Evolutionary conservation across 64 coral and sea anemone genomes (phyloP).

Genomic region (Montipora foliosa): DNA sequence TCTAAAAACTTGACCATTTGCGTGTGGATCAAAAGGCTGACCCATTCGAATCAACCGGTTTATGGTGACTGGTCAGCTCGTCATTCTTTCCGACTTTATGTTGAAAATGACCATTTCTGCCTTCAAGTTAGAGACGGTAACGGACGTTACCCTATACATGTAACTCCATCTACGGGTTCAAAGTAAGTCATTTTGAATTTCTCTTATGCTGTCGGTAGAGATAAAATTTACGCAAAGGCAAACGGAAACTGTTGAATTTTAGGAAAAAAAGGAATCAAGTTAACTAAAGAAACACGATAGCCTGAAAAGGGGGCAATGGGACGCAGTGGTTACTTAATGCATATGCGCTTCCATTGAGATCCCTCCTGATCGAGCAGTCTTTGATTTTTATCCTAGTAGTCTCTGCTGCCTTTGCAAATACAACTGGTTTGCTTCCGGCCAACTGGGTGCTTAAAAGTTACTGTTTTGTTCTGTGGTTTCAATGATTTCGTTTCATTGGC

Average conservation of each 20-base stretch:
- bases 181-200: not conserved
- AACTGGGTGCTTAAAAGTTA: no score
- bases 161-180: not conserved
- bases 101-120: not conserved
- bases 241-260: no score
- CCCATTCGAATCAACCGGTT: not conserved
- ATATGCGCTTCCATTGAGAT: no score
- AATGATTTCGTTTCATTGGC: no score
- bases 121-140: not conserved
- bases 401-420: no score
- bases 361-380: no score
- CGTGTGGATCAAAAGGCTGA: not conserved
- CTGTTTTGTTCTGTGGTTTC: not conserved
- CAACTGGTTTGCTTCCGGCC: no score
- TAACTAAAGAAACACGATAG: no score
- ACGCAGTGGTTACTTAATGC: no score
- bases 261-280: no score
- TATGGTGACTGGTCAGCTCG: conserved; percentile 2
- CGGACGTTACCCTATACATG: not conserved
- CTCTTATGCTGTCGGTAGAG: not conserved
- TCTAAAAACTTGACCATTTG: not conserved
- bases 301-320: no score
- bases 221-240: not conserved
- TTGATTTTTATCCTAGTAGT: no score
- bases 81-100: not conserved